Evolutionary conservation across 2,888 invertebrate genomes (phyloP), one percentile per base, ranked within the genome.

Genomic region (Spialia ferax): DNA sequence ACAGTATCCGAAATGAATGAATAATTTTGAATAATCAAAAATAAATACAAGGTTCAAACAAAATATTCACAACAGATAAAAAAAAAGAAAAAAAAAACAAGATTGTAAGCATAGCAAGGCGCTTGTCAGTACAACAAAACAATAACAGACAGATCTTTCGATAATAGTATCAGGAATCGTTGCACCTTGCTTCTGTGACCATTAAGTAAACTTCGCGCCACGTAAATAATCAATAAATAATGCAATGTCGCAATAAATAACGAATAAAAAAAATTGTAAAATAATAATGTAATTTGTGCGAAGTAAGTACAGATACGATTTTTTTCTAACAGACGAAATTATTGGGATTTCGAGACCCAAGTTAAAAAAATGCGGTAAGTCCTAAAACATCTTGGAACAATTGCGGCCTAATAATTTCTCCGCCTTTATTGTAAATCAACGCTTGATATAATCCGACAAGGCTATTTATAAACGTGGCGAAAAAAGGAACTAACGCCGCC

Each of bases 121-220:
- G 68, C 73, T 81, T 77, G 74, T 70, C 69, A 68, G 70, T 71
- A 72, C 69, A 73, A 59, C 50, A 32, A 15, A 64, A 48, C 38
- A 22, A 50, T 35, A 57, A 48, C 35, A 59, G 55, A 59, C 72
- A 73, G 71, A 71, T 72, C 73, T 75, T 75, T 76, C 72, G 74
- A 72, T 69, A 45, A 56, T 32, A 29, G 22, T 48, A 32, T 29
- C 4, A 3, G 8, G 52, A 35, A 57, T 7, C 4, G 23, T 11
- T 15, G 59, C 70, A 71, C 71, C 61, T 71, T 69, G 64, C 68
- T 69, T 50, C 69, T 68, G 77, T 79, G 77, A 74, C 77, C 74
- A 82, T 91, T 92, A 92, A 91, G 91, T 93, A 91, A 91, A 85
- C 87, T 85, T 86, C 85, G 91, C 90, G 79, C 78, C 70, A 70